Conservation (phyloP, 2,113 vertebrate species). For the Typhlomys cinereus region DNA sequence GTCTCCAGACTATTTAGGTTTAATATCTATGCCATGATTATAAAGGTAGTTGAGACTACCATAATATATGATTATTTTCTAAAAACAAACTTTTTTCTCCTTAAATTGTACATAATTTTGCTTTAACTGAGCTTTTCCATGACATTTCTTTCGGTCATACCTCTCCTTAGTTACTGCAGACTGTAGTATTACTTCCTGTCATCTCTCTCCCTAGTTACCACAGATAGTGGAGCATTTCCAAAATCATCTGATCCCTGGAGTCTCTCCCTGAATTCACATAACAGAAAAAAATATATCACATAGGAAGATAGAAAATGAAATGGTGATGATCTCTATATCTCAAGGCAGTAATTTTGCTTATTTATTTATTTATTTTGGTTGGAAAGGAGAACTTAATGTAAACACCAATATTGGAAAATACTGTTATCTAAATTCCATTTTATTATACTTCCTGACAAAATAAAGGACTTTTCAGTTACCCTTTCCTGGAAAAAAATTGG, state of each 20-base stretch:
- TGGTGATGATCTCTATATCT: not conserved
- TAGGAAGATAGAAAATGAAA: conserved; percentile 8
- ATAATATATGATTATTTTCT: conserved; percentile 13
- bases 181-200: not conserved
- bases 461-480: conserved; percentile 44
- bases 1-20: not conserved
- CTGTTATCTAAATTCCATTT: conserved; percentile 3
- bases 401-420: not conserved
- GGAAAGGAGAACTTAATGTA: not conserved
- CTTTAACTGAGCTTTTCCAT: too few species aligned
- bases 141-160: too few species aligned
- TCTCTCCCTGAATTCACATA: not conserved
- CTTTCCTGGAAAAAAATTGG: conserved; percentile 25
- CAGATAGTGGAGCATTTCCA: not conserved
- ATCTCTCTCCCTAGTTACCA: not conserved
- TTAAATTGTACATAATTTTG: too few species aligned
- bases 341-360: not conserved
- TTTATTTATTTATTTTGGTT: not conserved
- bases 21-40: not conserved
- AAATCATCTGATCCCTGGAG: not conserved
- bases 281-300: not conserved
- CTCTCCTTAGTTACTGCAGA: not conserved
- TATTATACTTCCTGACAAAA: conserved; percentile 33
- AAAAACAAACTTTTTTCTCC: too few species aligned
- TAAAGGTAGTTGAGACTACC: conserved; percentile 8